phyloP scores from a whole-genome alignment of 2,113 vertebrate genomes.

The Hippocampus guttulatus region DNA sequence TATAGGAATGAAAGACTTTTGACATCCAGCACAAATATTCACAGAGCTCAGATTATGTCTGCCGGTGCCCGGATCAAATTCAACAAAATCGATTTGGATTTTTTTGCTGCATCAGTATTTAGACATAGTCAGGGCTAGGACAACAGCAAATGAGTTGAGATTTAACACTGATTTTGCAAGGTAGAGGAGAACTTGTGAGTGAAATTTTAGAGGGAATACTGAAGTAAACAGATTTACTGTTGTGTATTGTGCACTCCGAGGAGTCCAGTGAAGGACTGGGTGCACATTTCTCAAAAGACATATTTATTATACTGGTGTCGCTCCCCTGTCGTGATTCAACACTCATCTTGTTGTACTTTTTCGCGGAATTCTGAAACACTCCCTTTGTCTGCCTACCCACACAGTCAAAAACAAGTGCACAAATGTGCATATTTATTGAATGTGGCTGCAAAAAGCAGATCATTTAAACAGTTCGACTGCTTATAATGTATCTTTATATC shows the following conservation, averaged over 20 bases:
- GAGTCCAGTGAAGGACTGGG: neutral
- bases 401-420: slow-evolving; percentile 17
- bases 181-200: too few species aligned
- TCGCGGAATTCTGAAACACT: slow-evolving; percentile 7
- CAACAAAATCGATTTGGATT: too few species aligned
- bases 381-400: neutral
- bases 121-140: too few species aligned
- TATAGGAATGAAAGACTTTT: too few species aligned
- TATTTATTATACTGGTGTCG: neutral
- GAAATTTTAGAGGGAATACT: too few species aligned
- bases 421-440: neutral
- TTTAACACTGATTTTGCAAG: too few species aligned
- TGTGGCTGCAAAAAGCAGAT: neutral
- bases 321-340: slow-evolving; percentile 5
- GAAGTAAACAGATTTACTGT: too few species aligned
- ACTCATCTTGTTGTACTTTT: slow-evolving; percentile 10
- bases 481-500: neutral
- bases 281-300: neutral
- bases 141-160: too few species aligned
- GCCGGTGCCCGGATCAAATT: too few species aligned
- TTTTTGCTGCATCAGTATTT: too few species aligned
- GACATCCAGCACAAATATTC: too few species aligned
- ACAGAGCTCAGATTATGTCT: too few species aligned
- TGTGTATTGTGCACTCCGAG: slow-evolving; percentile 4
- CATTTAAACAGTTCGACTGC: neutral